Evolutionary conservation across 2,113 vertebrate genomes (phyloP).

Genomic region (Rhinolophus ferrumequinum): DNA sequence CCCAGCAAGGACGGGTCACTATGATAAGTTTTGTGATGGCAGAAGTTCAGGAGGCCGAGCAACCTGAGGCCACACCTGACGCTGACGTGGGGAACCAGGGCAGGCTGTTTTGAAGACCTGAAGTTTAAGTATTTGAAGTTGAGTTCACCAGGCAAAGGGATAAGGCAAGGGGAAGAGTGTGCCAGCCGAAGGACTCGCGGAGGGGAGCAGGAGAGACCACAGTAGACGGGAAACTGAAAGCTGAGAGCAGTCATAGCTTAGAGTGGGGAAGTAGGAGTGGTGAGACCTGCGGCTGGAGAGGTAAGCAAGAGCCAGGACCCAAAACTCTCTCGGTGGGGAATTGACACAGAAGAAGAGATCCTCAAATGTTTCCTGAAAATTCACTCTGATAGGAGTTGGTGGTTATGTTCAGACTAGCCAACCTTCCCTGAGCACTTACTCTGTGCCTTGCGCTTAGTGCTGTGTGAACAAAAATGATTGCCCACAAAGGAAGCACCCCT

Average conservation of each 20-base stretch:
- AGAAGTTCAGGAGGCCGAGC: neutral
- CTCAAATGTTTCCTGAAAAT: neutral
- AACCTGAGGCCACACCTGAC: neutral
- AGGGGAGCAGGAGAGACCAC: no score
- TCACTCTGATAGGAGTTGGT: neutral
- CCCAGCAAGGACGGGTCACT: rapidly evolving
- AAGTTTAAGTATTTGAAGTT: neutral
- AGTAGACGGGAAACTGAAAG: rapidly evolving
- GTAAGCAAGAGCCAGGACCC: neutral
- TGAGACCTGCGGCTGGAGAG: neutral
- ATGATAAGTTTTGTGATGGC: neutral
- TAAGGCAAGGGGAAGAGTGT: rapidly evolving
- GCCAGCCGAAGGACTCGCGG: rapidly evolving
- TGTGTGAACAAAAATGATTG: neutral
- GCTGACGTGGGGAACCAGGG: neutral
- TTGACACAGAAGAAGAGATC: neutral
- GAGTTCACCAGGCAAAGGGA: no score
- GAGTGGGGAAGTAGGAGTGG: neutral
- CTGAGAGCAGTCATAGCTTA: neutral
- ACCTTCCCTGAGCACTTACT: neutral
- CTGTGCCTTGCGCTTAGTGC: neutral
- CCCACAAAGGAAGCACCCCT: neutral
- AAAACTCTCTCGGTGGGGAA: neutral
- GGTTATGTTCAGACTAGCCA: neutral
- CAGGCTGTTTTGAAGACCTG: neutral